Base-by-base conservation (phyloP, 1,140 invertebrate species). In the Lepidurus couesii region DNA sequence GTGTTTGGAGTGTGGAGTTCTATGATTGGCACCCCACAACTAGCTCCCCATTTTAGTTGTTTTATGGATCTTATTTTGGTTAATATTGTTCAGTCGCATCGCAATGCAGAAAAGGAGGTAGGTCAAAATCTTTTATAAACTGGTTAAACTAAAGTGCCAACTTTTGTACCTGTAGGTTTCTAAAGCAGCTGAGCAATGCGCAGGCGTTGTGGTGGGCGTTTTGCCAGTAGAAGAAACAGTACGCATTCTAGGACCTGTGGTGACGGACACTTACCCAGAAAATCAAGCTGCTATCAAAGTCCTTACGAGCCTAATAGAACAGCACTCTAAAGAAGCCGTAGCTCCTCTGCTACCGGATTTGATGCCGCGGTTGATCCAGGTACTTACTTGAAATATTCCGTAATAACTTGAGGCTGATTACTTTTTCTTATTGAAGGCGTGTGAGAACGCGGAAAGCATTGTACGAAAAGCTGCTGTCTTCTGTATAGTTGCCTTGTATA, bases 381-480 rank as follows among this genome's bases (percentile, higher is more conserved):
- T 94, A 86, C 80, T 34, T 34, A 34, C 4, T 34, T 34, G 34
- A 34, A 34, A 34, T 75, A 81, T 80, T 78, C 80, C 73, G 73
- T 79, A 81, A 10, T 47, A 11, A 47, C 16, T 47, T 47, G 10
- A 47, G 10, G 10, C 16, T 47, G 16, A 53, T 79, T 78, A 80
- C 81, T 82, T 81, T 81, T 84, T 82, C 80, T 82, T 81, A 73
- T 78, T 81, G 85, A 82, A 96, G 89, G 92, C 94, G 7, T 97
- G 96, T 83, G 95, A 97, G 84, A 90, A 93, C 83, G 85, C 88
- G 24, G 93, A 97, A 84, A 96, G 93, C 80, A 90, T 93, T 78
- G 95, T 98, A 42, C 89, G 96, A 16, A 98, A 98, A 84, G 94
- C 94, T 79, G 92, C 95, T 9, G 95, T 98, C 1, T 97, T 98